phyloP scores from a whole-genome alignment of 1,140 invertebrate species.

The Hesperophylax magnus region DNA sequence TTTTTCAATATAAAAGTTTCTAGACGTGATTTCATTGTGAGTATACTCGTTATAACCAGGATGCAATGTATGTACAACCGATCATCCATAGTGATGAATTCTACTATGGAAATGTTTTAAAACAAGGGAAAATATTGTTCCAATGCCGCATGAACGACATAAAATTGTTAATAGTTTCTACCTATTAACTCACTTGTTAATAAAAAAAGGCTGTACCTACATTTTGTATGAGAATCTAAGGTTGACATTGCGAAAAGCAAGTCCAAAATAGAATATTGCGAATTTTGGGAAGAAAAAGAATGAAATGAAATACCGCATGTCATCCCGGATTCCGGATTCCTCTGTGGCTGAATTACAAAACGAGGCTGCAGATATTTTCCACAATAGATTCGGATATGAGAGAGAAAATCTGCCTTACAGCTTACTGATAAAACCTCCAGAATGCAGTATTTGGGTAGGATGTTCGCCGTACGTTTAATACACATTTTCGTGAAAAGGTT shows the following conservation, averaged over 20 bases:
- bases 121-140: background rate
- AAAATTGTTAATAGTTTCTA: background rate
- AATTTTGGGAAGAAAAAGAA: background rate
- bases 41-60: background rate
- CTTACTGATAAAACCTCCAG: no score
- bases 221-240: background rate
- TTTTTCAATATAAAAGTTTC: no score
- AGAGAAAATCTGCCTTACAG: no score
- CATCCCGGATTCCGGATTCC: background rate
- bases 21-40: no score
- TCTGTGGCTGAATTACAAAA: background rate
- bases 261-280: background rate
- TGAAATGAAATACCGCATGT: slow-evolving; percentile 14
- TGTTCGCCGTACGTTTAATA: no score
- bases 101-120: background rate
- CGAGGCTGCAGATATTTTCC: background rate
- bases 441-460: no score
- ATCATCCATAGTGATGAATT: background rate
- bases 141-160: background rate
- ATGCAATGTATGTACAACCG: background rate
- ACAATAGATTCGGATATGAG: no score
- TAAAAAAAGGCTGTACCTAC: background rate
- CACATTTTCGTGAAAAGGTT: no score
- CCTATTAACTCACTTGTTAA: background rate
- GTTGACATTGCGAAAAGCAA: background rate